Conservation (phyloP, 2,888 invertebrate genomes). For the Rhagophthalmus giganteus region DNA sequence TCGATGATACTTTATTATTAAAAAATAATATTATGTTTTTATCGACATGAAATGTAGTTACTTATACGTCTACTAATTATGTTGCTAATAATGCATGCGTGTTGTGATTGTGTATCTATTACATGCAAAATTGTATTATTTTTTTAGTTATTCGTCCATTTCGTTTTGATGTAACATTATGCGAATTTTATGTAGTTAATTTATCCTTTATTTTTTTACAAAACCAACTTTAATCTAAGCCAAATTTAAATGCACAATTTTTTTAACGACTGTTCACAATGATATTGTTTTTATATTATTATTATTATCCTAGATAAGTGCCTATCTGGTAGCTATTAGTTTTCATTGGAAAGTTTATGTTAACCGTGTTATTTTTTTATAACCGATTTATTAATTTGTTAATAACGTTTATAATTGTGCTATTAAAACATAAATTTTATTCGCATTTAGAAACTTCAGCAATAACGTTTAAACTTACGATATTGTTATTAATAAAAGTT, state of each 20-base stretch:
- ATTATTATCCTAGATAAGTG: too few species aligned
- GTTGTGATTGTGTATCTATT: conserved; percentile 41
- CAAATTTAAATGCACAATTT: too few species aligned
- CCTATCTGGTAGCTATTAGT: conserved; percentile 9
- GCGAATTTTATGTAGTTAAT: too few species aligned
- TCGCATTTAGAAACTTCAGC: conserved; percentile 26
- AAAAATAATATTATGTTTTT: conserved; percentile 44
- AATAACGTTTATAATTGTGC: neutral
- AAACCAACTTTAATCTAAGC: too few species aligned
- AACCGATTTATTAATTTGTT: conserved; percentile 9
- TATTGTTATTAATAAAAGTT: conserved; percentile 16
- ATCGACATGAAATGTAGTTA: conserved; percentile 47
- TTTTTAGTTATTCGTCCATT: conserved; percentile 26
- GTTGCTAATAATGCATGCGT: conserved; percentile 45
- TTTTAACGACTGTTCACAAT: conserved; percentile 3
- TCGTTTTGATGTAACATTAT: neutral
- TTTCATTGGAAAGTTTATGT: conserved; percentile 2
- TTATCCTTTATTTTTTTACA: too few species aligned
- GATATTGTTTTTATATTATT: conserved; percentile 12
- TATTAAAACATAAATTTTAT: conserved; percentile 7
- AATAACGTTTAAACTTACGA: conserved; percentile 21
- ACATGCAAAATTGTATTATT: conserved; percentile 48
- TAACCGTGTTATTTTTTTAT: neutral
- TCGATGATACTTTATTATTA: conserved; percentile 42
- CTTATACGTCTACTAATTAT: conserved; percentile 48